phyloP scores from a whole-genome alignment of 2,797 vertebrate genomes.

The Gouania willdenowi region DNA sequence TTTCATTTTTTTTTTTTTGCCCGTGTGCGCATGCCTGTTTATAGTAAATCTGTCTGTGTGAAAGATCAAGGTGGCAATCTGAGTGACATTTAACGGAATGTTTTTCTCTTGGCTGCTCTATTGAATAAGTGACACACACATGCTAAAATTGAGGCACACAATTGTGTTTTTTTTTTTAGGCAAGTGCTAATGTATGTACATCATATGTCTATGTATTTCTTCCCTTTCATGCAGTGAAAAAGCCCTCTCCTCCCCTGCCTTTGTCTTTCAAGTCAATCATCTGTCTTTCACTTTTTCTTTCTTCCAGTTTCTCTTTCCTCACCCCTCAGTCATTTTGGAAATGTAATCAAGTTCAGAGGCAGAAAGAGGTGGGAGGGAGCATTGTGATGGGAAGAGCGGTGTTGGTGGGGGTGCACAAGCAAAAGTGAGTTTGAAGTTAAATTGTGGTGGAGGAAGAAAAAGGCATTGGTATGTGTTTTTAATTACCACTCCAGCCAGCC shows the following conservation, averaged over 20 bases:
- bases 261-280: conserved; percentile 70
- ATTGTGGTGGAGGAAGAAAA: conserved; percentile 60
- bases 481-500: conserved; percentile 75
- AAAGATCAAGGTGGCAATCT: conserved; percentile 61
- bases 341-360: conserved; percentile 68
- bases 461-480: conserved; percentile 77
- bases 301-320: conserved; percentile 32
- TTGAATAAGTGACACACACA: conserved; percentile 48
- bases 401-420: neutral
- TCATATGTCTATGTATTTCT: conserved; percentile 8
- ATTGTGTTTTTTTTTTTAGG: conserved; percentile 11
- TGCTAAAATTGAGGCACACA: too few species aligned
- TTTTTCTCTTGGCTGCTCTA: conserved; percentile 21
- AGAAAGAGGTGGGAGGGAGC: conserved; percentile 29
- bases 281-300: conserved; percentile 47
- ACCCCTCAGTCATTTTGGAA: conserved; percentile 60
- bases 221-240: conserved; percentile 5
- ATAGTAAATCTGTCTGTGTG: too few species aligned
- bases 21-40: conserved; percentile 10
- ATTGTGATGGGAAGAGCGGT: conserved; percentile 14
- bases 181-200: conserved; percentile 16
- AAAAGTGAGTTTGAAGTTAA: conserved; percentile 38
- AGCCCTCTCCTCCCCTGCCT: conserved; percentile 42
- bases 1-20: too few species aligned
- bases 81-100: conserved; percentile 59